Conservation (phyloP, 2,888 invertebrate genomes). For the Protonemura montana region DNA sequence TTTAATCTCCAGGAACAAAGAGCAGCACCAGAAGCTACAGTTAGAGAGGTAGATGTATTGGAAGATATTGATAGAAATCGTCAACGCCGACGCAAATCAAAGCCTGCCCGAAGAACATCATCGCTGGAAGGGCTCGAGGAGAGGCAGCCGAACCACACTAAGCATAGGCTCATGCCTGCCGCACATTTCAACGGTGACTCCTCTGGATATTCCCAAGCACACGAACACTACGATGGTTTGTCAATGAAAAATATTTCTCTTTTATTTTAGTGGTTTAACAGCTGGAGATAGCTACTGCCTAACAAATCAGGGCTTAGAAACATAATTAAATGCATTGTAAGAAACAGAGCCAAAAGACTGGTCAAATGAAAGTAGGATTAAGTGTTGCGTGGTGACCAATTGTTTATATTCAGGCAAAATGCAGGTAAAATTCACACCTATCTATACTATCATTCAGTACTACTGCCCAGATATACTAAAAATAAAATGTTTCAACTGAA, state of each 20-base stretch:
- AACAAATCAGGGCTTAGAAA: no score
- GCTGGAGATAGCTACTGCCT: no score
- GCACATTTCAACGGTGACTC: constrained; percentile 72
- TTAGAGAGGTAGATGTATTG: not conserved
- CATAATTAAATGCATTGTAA: no score
- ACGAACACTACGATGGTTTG: constrained; percentile 68
- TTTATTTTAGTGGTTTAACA: no score
- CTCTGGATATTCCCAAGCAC: constrained; percentile 65
- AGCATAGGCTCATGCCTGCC: constrained; percentile 60
- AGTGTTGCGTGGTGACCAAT: no score
- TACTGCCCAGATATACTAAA: no score
- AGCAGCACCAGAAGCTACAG: constrained; percentile 23
- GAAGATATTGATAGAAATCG: not conserved
- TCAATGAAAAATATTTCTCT: not conserved
- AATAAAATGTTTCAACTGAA: no score
- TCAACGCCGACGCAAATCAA: not conserved
- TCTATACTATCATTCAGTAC: no score
- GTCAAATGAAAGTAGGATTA: no score
- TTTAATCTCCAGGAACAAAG: constrained; percentile 21
- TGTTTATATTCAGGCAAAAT: no score
- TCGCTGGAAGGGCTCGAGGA: constrained; percentile 38
- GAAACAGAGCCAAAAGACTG: no score
- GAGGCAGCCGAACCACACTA: not conserved
- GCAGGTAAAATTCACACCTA: no score
- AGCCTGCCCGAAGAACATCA: not conserved